A percentile compares a stretch with the other conserved stretches of the same genome.
These are phyloP conservation scores for Saimiri boliviensis DNA, from an alignment of 2,113 vertebrate genomes.

Conservation along the genomic window DNA sequence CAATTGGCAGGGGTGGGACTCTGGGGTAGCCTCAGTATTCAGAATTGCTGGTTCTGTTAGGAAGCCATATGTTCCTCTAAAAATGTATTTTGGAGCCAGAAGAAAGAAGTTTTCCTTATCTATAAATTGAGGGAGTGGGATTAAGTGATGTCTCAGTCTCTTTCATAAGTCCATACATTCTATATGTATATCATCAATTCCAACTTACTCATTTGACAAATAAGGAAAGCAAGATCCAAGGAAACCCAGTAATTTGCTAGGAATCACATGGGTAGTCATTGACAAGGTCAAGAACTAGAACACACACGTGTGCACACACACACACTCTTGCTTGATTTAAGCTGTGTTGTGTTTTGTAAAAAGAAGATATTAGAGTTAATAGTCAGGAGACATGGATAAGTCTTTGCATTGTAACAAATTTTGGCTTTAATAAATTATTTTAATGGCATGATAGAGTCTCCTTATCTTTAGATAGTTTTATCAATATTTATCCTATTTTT, in stretches of 20 bases:
- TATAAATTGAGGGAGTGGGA: neutral
- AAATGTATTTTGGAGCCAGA: neutral
- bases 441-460: neutral
- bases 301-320: too few relatives aligned
- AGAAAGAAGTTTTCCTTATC: neutral
- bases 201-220: neutral
- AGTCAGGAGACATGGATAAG: neutral
- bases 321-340: neutral
- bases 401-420: neutral
- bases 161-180: neutral
- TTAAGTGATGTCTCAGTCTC: neutral
- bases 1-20: neutral
- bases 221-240: neutral
- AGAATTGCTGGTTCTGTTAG: neutral
- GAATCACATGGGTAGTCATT: neutral
- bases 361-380: neutral
- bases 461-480: neutral
- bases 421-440: neutral
- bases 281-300: neutral
- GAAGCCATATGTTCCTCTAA: neutral
- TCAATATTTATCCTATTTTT: neutral
- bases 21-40: neutral
- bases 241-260: neutral
- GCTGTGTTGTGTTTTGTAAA: neutral
- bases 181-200: neutral